Evolutionary conservation across 2,888 invertebrate species (phyloP).

Genomic region (Drosophila ustulata): DNA sequence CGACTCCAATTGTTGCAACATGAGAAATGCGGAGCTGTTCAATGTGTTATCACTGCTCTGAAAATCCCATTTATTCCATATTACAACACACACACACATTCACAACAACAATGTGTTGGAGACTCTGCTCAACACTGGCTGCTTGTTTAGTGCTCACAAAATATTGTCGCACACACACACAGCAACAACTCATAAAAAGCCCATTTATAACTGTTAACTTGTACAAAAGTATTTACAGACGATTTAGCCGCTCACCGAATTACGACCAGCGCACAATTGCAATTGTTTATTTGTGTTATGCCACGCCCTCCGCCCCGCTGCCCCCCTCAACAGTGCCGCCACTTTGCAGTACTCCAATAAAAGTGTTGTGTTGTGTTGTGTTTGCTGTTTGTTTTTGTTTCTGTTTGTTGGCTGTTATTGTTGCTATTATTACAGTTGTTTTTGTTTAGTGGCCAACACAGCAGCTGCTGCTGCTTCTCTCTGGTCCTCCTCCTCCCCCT

Average conservation of each 20-base stretch:
- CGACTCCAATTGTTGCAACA: slow-evolving; percentile 62
- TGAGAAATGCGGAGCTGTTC: slow-evolving; percentile 72
- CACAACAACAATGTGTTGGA: not conserved
- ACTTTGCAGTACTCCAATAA: slow-evolving; percentile 30
- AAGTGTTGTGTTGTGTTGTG: slow-evolving; percentile 62
- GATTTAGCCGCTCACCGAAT: slow-evolving; percentile 77
- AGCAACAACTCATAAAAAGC: slow-evolving; percentile 73
- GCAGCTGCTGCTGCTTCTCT: slow-evolving; percentile 59
- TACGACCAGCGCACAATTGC: slow-evolving; percentile 73
- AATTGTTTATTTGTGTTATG: slow-evolving; percentile 69
- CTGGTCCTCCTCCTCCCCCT: not conserved
- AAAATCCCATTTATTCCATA: slow-evolving; percentile 64
- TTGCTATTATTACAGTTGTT: slow-evolving; percentile 71
- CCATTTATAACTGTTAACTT: slow-evolving; percentile 81
- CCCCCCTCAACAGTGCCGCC: not conserved
- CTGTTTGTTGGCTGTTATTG: slow-evolving; percentile 53
- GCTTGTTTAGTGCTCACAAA: slow-evolving; percentile 51
- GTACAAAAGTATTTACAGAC: slow-evolving; percentile 79
- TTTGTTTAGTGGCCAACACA: slow-evolving; percentile 38
- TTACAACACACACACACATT: slow-evolving; percentile 38
- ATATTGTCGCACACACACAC: slow-evolving; percentile 63
- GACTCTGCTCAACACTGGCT: slow-evolving; percentile 2
- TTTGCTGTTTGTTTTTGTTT: slow-evolving; percentile 29
- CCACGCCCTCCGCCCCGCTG: slow-evolving; percentile 2
- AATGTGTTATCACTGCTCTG: slow-evolving; percentile 39